Evolutionary conservation across 2,888 invertebrate genomes (phyloP).

Genomic region (Dynastes tityus): DNA sequence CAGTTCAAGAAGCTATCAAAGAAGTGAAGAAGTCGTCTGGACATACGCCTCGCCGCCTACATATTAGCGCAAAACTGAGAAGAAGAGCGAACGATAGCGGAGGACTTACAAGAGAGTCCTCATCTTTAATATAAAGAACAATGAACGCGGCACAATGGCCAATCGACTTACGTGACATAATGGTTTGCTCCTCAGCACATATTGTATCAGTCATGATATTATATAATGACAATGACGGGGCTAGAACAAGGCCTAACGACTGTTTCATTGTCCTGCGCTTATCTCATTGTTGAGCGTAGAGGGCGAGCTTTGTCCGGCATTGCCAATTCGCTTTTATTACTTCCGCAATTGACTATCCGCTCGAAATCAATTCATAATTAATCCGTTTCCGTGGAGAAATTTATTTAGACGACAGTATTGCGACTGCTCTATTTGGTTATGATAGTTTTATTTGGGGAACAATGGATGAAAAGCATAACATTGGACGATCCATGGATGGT

Average conservation of each 20-base stretch:
- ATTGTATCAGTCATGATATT: constrained; percentile 71
- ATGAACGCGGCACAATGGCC: constrained; percentile 67
- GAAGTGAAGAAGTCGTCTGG: constrained; percentile 20
- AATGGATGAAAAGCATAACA: not conserved
- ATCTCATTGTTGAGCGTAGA: constrained; percentile 61
- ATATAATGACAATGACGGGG: constrained; percentile 69
- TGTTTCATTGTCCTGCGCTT: constrained; percentile 62
- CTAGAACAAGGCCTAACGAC: constrained; percentile 67
- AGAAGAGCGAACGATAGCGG: constrained; percentile 11
- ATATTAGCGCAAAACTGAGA: constrained; percentile 6
- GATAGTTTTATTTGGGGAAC: not conserved
- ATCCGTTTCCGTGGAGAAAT: constrained; percentile 60
- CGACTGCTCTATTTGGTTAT: not conserved
- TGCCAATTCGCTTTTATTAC: constrained; percentile 63
- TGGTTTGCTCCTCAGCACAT: constrained; percentile 67
- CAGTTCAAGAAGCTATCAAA: constrained; percentile 41
- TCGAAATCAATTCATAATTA: constrained; percentile 67
- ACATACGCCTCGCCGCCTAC: constrained; percentile 1
- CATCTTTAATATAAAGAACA: constrained; percentile 69
- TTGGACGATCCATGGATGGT: not conserved
- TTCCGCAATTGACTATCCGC: constrained; percentile 63
- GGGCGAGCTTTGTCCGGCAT: constrained; percentile 60
- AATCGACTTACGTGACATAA: constrained; percentile 70
- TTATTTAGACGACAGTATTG: constrained; percentile 36
- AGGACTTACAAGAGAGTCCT: constrained; percentile 53